These are phyloP conservation scores for Apistogramma diplotaenia DNA, from an alignment of 2,113 vertebrate genomes.

Conservation along the genomic window DNA sequence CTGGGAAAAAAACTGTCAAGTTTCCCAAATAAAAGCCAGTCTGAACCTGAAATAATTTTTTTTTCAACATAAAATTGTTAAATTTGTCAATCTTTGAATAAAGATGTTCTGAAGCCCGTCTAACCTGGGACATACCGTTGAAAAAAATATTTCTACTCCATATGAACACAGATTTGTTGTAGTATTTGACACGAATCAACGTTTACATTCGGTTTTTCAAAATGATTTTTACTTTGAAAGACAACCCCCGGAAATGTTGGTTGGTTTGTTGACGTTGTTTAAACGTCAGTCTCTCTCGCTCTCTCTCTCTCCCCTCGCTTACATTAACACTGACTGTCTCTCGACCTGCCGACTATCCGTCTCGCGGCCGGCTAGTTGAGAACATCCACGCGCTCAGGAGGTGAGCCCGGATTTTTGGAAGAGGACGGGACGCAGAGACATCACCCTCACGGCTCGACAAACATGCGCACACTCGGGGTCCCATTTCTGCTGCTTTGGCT, in stretches of 20 bases:
- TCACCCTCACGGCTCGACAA: conserved; percentile 15
- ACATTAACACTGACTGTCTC: conserved; percentile 8
- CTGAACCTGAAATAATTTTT: fast-evolving
- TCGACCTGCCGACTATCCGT: background rate
- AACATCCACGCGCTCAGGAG: conserved; percentile 4
- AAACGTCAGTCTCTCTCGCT: background rate
- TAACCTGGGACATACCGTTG: background rate
- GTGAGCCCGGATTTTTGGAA: conserved; percentile 39
- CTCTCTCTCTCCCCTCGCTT: conserved; percentile 1
- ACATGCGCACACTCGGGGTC: conserved; percentile 59
- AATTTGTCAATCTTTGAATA: fast-evolving
- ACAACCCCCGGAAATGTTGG: background rate
- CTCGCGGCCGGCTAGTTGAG: background rate
- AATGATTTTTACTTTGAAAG: conserved; percentile 25
- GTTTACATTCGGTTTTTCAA: fast-evolving
- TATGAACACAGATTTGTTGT: background rate
- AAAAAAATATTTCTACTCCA: fast-evolving
- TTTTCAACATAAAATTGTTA: conserved; percentile 1
- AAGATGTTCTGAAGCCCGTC: fast-evolving
- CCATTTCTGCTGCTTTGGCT: conserved; percentile 58
- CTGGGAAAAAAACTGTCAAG: conserved; percentile 1
- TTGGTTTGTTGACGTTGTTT: background rate
- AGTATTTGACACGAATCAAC: background rate
- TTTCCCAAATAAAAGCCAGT: background rate
- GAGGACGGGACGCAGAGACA: conserved; percentile 49